Percentiles rank a stretch among this genome's conserved stretches.
These are phyloP conservation scores for Campoletis sonorensis DNA, from an alignment of 1,140 invertebrate genomes.

Conservation along the genomic window DNA sequence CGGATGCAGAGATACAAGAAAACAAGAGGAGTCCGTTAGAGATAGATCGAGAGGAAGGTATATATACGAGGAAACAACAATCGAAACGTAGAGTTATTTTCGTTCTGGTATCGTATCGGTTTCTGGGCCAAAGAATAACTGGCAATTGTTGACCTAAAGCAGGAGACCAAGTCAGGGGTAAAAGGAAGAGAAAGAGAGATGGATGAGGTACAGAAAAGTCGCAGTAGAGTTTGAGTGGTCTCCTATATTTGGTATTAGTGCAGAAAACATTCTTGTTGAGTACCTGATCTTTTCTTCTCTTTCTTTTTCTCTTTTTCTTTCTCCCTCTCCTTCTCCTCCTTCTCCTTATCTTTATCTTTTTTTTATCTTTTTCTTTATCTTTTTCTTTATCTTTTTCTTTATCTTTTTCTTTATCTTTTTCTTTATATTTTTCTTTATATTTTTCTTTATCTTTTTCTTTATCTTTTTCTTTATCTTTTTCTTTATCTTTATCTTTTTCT, in stretches of 20 bases:
- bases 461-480: not conserved
- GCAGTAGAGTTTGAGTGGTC: not conserved
- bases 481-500: not conserved
- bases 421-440: not conserved
- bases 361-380: not conserved
- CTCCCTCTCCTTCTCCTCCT: not conserved
- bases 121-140: constrained; percentile 28
- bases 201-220: not conserved
- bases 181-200: not conserved
- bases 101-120: constrained; percentile 13
- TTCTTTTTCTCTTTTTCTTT: not conserved
- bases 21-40: too few relatives aligned
- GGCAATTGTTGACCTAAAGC: constrained; percentile 31
- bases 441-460: not conserved
- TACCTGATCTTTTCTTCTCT: not conserved
- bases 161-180: too few relatives aligned
- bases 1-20: too few relatives aligned
- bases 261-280: constrained; percentile 22
- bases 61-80: not conserved
- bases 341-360: not conserved
- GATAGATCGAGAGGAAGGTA: too few relatives aligned
- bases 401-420: not conserved
- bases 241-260: constrained; percentile 16
- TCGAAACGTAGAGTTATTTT: constrained; percentile 22
- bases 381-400: not conserved